These are phyloP conservation scores for Cinclus mexicanus DNA, from an alignment of 2,113 vertebrate species.

Conservation along the genomic window DNA sequence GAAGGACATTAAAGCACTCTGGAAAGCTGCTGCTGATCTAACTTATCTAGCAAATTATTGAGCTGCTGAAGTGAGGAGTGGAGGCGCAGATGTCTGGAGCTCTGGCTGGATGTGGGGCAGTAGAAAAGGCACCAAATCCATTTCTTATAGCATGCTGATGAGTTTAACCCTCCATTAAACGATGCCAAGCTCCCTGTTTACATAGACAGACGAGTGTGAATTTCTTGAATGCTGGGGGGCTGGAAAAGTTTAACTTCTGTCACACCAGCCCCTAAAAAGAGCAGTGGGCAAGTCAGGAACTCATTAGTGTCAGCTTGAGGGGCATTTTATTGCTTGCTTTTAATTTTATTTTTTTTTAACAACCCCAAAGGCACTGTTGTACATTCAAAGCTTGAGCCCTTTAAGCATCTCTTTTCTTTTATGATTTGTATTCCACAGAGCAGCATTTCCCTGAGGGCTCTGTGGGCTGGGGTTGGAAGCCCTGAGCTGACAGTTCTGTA, in stretches of 20 bases:
- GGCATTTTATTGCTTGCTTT: not conserved
- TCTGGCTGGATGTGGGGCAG: not conserved
- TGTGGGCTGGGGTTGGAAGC: not conserved
- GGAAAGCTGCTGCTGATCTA: not conserved
- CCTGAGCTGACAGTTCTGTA: not conserved
- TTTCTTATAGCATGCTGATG: not conserved
- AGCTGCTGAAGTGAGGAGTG: not conserved
- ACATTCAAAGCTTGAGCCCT: not conserved
- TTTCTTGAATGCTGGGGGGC: not conserved
- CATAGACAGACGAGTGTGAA: not conserved
- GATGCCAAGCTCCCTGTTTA: not conserved
- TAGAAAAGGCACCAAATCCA: not conserved
- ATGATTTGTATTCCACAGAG: not conserved
- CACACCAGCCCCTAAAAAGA: not conserved
- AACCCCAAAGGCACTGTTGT: fast-evolving
- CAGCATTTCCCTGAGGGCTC: not conserved
- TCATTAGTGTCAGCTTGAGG: not conserved
- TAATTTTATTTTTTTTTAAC: not conserved
- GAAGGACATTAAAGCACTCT: not conserved
- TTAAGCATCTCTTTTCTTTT: not conserved
- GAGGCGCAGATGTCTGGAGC: not conserved
- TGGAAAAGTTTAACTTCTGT: not conserved
- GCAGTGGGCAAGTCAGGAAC: not conserved
- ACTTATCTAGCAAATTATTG: not conserved
- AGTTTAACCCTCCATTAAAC: not conserved